A percentile compares a stretch with the other conserved stretches of the same genome.
phyloP scores from a whole-genome alignment of 2,888 invertebrate genomes.

The Seira ritae region DNA sequence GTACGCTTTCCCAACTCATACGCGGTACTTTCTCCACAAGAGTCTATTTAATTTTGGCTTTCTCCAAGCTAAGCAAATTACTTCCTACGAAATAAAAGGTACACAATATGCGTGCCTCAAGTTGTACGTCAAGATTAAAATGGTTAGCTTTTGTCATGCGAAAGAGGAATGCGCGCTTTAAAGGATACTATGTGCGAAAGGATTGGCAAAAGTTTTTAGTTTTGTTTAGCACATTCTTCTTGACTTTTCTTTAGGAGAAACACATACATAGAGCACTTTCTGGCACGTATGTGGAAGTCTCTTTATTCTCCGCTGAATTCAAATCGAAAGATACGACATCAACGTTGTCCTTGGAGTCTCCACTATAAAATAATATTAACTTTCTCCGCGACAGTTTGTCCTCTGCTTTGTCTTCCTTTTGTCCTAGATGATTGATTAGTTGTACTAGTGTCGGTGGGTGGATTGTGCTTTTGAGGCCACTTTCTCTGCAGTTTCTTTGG shows the following conservation, averaged over 20 bases:
- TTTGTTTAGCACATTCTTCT: neutral
- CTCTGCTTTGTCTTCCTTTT: constrained; percentile 5
- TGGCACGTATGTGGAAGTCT: neutral
- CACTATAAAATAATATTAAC: neutral
- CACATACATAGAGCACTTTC: constrained; percentile 12
- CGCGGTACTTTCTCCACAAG: too few species aligned
- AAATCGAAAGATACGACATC: neutral
- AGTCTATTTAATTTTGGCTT: too few species aligned
- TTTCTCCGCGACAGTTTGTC: constrained; percentile 18
- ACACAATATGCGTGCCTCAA: too few species aligned
- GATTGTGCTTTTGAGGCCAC: neutral
- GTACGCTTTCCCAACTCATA: too few species aligned
- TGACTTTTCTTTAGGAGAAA: constrained; percentile 10
- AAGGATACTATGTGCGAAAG: too few species aligned
- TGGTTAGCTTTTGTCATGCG: too few species aligned
- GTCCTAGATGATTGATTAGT: constrained; percentile 30
- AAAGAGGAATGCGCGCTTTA: too few species aligned
- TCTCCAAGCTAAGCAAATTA: too few species aligned
- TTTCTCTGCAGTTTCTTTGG: constrained; percentile 7
- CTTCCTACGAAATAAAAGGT: too few species aligned
- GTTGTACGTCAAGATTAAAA: too few species aligned
- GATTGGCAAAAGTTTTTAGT: too few species aligned
- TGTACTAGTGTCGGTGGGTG: neutral
- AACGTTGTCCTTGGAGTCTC: neutral
- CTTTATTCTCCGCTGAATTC: neutral